A percentile compares a stretch with the other conserved stretches of the same genome.
phyloP scores from a whole-genome alignment of 2,797 vertebrate genomes.

The Anableps anableps region DNA sequence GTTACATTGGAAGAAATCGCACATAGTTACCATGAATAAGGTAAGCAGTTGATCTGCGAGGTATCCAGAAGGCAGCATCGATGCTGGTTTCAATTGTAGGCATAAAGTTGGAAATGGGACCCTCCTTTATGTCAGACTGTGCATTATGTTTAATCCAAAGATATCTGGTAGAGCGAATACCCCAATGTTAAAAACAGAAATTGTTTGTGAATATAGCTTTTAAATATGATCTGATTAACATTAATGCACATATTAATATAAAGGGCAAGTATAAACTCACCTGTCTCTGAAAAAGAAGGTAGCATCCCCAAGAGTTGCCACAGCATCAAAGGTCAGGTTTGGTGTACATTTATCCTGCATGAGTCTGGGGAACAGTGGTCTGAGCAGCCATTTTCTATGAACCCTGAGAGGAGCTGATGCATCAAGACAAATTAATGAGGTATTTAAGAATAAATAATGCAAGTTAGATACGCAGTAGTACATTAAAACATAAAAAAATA shows the following conservation, averaged over 20 bases:
- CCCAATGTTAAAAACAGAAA: neutral
- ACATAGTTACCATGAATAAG: conserved; percentile 78
- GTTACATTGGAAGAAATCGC: neutral
- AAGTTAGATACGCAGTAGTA: neutral
- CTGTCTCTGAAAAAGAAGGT: conserved; percentile 77
- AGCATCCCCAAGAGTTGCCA: conserved; percentile 69
- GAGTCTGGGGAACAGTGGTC: conserved; percentile 49
- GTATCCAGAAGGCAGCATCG: conserved; percentile 81
- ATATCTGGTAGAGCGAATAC: conserved; percentile 63
- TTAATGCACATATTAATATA: neutral
- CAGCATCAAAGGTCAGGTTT: conserved; percentile 75
- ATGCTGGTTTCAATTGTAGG: conserved; percentile 78
- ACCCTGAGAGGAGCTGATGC: conserved; percentile 61
- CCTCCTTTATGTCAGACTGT: conserved; percentile 76
- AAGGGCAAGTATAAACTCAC: conserved; percentile 25
- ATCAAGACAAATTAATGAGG: conserved; percentile 2
- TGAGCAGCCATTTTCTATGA: conserved; percentile 46
- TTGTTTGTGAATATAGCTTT: neutral
- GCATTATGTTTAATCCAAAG: conserved; percentile 82
- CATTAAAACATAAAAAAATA: neutral
- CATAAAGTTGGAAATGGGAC: conserved; percentile 81
- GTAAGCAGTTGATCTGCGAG: conserved; percentile 76
- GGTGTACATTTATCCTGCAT: conserved; percentile 72
- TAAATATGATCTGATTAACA: neutral
- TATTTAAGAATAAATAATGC: neutral